A percentile compares a stretch with the other conserved stretches of the same genome.
Evolutionary conservation across 2,888 invertebrate genomes (phyloP).

Genomic region (Nycteola revayana): DNA sequence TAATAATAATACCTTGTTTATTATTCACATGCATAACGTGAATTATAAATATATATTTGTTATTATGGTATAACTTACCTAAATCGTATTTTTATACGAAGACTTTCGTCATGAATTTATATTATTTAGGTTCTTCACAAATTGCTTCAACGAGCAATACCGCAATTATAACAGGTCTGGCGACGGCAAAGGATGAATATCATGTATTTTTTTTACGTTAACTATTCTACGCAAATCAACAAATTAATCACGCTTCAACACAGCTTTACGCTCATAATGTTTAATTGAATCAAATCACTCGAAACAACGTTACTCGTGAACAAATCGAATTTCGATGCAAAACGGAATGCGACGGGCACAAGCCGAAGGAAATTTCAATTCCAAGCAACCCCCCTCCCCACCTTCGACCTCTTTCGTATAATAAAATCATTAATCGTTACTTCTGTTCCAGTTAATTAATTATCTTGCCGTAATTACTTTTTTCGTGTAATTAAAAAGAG

Average conservation of each 20-base stretch:
- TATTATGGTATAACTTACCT: too few relatives aligned
- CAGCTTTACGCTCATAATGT: slow-evolving; percentile 52
- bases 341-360: slow-evolving; percentile 52
- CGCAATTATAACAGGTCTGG: slow-evolving; percentile 21
- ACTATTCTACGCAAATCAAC: slow-evolving; percentile 34
- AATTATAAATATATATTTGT: too few relatives aligned
- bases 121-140: background rate
- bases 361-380: slow-evolving; percentile 71
- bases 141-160: background rate
- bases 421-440: slow-evolving; percentile 83
- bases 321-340: slow-evolving; percentile 67
- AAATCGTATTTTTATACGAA: too few relatives aligned
- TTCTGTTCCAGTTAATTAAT: slow-evolving; percentile 83
- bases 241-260: slow-evolving; percentile 47
- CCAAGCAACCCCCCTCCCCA: slow-evolving; percentile 61
- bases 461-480: slow-evolving; percentile 82
- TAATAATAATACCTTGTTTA: too few relatives aligned
- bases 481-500: slow-evolving; percentile 82
- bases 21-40: too few relatives aligned
- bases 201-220: slow-evolving; percentile 27
- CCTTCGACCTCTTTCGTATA: slow-evolving; percentile 77
- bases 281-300: slow-evolving; percentile 69
- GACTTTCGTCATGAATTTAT: background rate
- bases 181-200: slow-evolving; percentile 19
- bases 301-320: slow-evolving; percentile 56